Conservation (phyloP, 37 sponge, comb jelly and placozoan species). For the Mnemiopsis leidyi region DNA sequence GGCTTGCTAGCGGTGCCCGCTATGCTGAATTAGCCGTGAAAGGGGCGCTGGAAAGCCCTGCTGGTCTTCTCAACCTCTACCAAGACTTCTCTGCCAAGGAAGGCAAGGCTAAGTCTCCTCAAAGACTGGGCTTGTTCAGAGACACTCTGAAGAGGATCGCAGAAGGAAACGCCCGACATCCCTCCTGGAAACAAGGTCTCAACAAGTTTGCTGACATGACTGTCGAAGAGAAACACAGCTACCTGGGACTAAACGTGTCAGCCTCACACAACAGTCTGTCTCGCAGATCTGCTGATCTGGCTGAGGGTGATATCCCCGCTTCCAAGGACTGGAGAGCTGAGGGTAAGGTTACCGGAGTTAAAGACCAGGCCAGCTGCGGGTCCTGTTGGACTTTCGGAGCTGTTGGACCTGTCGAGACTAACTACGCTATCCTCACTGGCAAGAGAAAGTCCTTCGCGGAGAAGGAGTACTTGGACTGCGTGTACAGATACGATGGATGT, state of each 20-base stretch:
- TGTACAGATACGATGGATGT: not conserved
- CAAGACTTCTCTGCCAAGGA: not conserved
- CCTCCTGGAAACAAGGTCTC: not conserved
- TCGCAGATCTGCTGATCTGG: too few species aligned
- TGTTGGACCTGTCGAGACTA: not conserved
- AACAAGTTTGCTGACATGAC: not conserved
- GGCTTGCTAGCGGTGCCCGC: not conserved
- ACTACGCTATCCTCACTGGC: conserved; percentile 15
- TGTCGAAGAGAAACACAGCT: not conserved
- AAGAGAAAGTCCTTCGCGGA: conserved; percentile 5
- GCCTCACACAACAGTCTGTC: not conserved
- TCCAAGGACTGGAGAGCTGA: conserved; percentile 3
- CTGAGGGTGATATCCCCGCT: not conserved
- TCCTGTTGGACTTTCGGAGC: conserved; percentile 15
- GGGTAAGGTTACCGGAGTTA: conserved; percentile 18
- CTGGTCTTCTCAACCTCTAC: not conserved
- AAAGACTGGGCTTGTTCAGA: not conserved
- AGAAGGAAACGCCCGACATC: not conserved
- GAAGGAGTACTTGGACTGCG: conserved; percentile 38
- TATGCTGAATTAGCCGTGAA: not conserved
- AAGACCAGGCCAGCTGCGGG: conserved; percentile 6
- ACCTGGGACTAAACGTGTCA: not conserved
- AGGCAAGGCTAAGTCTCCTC: not conserved
- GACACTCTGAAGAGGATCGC: not conserved
- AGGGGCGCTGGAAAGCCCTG: not conserved